phyloP scores from a whole-genome alignment of 1,140 invertebrate genomes.

The Pararge aegeria region DNA sequence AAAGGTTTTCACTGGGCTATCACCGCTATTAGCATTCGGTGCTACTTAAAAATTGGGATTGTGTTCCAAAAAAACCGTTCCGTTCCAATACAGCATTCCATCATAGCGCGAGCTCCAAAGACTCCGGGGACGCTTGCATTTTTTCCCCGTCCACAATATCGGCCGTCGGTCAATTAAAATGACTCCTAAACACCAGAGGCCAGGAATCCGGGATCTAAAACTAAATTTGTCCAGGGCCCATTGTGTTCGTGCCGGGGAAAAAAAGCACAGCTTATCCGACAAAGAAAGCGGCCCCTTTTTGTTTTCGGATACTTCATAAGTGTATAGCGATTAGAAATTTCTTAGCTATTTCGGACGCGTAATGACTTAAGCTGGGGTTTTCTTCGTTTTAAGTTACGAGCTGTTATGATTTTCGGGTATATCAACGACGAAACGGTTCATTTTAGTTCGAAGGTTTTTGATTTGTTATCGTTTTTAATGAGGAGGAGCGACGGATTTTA shows the following conservation, averaged over 20 bases:
- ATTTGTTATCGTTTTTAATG: too few relatives aligned
- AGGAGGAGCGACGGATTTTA: too few relatives aligned
- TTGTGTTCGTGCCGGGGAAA: slow-evolving; percentile 52
- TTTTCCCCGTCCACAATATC: not conserved
- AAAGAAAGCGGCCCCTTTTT: slow-evolving; percentile 62
- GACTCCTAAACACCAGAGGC: slow-evolving; percentile 54
- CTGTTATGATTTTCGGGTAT: slow-evolving; percentile 3
- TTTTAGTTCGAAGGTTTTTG: too few relatives aligned
- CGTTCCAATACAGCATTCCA: too few relatives aligned
- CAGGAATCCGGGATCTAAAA: slow-evolving; percentile 44
- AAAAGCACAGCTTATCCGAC: slow-evolving; percentile 51
- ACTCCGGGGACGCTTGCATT: too few relatives aligned
- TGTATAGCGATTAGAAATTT: slow-evolving; percentile 59
- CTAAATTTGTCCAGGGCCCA: slow-evolving; percentile 59
- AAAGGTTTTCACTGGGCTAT: too few relatives aligned
- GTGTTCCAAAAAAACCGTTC: too few relatives aligned
- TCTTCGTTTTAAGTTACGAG: slow-evolving; percentile 1
- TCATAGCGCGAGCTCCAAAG: too few relatives aligned
- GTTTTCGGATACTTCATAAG: slow-evolving; percentile 52
- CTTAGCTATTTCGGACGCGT: slow-evolving; percentile 40
- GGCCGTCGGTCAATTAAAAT: too few relatives aligned
- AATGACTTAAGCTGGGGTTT: slow-evolving; percentile 47
- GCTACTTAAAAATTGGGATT: too few relatives aligned
- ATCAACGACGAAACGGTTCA: too few relatives aligned
- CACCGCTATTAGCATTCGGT: too few relatives aligned